These are phyloP conservation scores for Heliornis fulica DNA, from an alignment of 2,113 vertebrate genomes.

Conservation along the genomic window DNA sequence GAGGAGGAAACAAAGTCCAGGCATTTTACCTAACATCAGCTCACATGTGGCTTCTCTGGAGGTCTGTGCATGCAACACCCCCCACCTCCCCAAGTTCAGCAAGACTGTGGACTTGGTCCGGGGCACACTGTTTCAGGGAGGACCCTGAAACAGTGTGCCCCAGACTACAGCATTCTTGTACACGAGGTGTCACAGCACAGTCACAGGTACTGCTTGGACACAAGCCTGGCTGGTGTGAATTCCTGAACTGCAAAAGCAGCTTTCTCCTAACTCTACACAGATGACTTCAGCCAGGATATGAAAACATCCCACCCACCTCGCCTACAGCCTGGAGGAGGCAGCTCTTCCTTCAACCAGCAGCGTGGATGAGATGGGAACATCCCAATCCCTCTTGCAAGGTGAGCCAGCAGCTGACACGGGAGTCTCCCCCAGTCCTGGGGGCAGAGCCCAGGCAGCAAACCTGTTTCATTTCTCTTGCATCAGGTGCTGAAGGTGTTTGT, in stretches of 20 bases:
- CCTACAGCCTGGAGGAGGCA: background rate
- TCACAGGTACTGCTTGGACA: background rate
- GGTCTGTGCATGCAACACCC: background rate
- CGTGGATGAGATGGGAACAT: background rate
- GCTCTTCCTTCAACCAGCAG: background rate
- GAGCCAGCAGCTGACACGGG: background rate
- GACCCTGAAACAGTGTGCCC: background rate
- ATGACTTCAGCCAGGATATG: background rate
- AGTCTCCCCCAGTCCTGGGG: background rate
- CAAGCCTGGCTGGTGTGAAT: background rate
- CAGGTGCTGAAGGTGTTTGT: rapidly evolving
- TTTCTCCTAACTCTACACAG: background rate
- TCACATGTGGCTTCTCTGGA: background rate
- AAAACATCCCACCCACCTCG: background rate
- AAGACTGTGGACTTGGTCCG: background rate
- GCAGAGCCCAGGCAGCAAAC: background rate
- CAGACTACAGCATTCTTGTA: background rate
- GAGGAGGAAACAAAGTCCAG: background rate
- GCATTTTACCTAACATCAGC: background rate
- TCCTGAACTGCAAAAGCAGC: background rate
- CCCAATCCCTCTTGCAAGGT: background rate
- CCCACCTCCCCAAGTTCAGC: background rate
- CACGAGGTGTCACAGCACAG: background rate
- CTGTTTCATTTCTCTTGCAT: background rate
- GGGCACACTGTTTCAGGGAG: too few relatives aligned